Conservation (phyloP, 2,888 invertebrate genomes). For the Carcina quercana region DNA sequence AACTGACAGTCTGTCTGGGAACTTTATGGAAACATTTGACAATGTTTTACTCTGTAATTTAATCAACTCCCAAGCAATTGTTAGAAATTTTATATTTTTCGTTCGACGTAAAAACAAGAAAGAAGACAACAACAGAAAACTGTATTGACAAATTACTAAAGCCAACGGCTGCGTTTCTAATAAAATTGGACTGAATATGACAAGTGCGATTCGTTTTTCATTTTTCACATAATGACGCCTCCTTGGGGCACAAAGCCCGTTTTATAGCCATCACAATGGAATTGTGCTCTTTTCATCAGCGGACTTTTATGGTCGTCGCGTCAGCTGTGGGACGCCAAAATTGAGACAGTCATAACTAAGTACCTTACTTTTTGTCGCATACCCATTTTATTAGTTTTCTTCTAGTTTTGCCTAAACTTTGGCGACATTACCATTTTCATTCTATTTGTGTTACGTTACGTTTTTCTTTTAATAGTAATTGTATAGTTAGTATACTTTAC, state of each 20-base stretch:
- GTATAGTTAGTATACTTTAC: too few relatives aligned
- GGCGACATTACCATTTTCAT: too few relatives aligned
- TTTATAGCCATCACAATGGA: conserved; percentile 65
- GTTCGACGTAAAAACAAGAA: not conserved
- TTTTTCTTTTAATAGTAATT: too few relatives aligned
- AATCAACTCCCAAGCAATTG: not conserved
- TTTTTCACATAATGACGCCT: conserved; percentile 60
- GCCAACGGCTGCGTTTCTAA: conserved; percentile 28
- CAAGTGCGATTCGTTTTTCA: conserved; percentile 64
- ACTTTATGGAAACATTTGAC: not conserved
- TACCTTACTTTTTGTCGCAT: conserved; percentile 25
- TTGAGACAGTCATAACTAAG: conserved; percentile 55
- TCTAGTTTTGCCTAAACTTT: too few relatives aligned
- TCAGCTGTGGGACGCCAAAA: conserved; percentile 60
- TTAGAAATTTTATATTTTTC: not conserved
- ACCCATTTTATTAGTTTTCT: conserved; percentile 30
- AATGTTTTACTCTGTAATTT: not conserved
- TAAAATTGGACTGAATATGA: conserved; percentile 50
- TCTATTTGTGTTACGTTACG: too few relatives aligned
- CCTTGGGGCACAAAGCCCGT: conserved; percentile 59
- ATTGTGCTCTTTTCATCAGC: conserved; percentile 68
- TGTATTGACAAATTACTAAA: conserved; percentile 34
- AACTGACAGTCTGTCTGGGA: not conserved
- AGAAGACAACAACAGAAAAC: conserved; percentile 6
- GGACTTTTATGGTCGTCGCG: conserved; percentile 61